Percentiles rank a stretch among this genome's conserved stretches.
These are phyloP conservation scores for Gadopsis bispinosus DNA, from an alignment of 2,797 vertebrate species.

Conservation along the genomic window DNA sequence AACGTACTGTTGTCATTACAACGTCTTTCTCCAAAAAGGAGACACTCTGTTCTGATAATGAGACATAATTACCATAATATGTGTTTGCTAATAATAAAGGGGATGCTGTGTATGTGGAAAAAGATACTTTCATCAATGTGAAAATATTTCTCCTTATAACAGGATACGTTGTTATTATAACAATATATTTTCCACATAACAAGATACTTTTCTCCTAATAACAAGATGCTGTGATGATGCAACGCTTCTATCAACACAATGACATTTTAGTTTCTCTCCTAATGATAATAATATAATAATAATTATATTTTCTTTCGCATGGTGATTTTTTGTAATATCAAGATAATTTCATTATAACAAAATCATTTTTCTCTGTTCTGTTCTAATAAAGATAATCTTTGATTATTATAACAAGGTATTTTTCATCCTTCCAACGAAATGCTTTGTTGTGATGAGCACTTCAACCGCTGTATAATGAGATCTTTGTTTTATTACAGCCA, in stretches of 20 bases:
- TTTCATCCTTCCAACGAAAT: not conserved
- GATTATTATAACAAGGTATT: not conserved
- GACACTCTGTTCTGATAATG: not conserved
- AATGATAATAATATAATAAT: not conserved
- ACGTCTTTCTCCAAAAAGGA: not conserved
- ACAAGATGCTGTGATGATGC: not conserved
- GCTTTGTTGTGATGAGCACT: not conserved
- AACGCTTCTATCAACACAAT: too few species aligned
- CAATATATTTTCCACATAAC: too few species aligned
- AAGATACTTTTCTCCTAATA: too few species aligned
- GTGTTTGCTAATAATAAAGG: too few species aligned
- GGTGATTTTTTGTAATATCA: not conserved
- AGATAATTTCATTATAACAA: not conserved
- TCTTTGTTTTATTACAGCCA: not conserved
- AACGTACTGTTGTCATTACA: too few species aligned
- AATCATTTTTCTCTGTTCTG: not conserved
- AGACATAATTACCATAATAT: too few species aligned
- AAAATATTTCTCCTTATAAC: too few species aligned
- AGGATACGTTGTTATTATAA: too few species aligned
- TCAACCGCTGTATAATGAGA: not conserved
- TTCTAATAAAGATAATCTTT: not conserved
- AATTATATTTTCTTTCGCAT: not conserved
- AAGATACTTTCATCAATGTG: too few species aligned
- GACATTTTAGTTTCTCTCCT: too few species aligned
- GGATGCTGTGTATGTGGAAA: too few species aligned